A percentile compares a stretch with the other conserved stretches of the same genome.
Evolutionary conservation across 2,888 invertebrate genomes (phyloP).

Genomic region (Apoda limacodes): DNA sequence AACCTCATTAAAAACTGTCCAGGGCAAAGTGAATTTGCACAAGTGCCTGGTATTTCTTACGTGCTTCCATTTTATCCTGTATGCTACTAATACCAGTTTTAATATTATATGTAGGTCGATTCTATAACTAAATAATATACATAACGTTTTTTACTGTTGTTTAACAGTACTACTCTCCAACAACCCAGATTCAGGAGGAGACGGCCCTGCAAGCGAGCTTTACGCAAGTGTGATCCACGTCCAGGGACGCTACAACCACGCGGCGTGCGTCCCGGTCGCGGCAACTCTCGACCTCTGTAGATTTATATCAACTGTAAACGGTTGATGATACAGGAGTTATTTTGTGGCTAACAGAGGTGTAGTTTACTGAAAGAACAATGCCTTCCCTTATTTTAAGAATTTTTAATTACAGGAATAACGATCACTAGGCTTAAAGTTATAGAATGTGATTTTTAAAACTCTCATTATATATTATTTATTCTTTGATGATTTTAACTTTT

Average conservation of each 20-base stretch:
- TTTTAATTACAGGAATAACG: no score
- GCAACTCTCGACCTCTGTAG: constrained; percentile 34
- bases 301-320: constrained; percentile 50
- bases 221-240: constrained; percentile 81
- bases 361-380: no score
- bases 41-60: background rate
- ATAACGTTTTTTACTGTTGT: constrained; percentile 1
- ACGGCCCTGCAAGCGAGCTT: constrained; percentile 85
- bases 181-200: constrained; percentile 75
- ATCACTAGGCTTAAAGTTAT: no score
- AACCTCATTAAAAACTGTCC: background rate
- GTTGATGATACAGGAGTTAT: no score
- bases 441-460: no score
- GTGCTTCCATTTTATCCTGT: background rate
- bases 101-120: background rate
- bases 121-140: background rate
- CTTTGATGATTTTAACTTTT: no score
- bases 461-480: no score
- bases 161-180: constrained; percentile 81
- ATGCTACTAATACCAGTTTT: background rate
- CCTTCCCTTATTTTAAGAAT: no score
- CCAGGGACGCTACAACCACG: constrained; percentile 40
- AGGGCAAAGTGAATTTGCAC: background rate
- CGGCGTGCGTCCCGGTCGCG: constrained; percentile 44
- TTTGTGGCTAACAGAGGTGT: no score